Conservation (phyloP, 2,888 invertebrate species). For the Eurytoma californica region DNA sequence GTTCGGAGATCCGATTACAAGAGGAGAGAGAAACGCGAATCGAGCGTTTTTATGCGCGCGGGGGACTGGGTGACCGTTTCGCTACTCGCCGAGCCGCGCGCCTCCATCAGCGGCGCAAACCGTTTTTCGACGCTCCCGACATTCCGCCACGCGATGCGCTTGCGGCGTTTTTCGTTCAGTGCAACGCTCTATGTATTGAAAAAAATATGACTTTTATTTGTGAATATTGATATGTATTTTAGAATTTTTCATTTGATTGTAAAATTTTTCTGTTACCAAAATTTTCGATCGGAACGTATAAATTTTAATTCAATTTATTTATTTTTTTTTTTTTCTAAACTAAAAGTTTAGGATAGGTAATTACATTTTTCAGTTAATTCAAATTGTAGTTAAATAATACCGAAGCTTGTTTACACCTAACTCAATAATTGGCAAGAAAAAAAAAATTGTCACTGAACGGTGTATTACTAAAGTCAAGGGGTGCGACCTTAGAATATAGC, state of each 20-base stretch:
- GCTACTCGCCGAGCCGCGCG: conserved; percentile 34
- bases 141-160: not conserved
- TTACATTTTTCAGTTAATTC: no score
- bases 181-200: not conserved
- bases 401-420: no score
- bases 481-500: not conserved
- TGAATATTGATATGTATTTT: no score
- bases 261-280: no score
- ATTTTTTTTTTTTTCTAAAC: no score
- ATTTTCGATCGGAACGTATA: no score
- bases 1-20: conserved; percentile 72
- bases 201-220: not conserved
- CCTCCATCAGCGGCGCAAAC: conserved; percentile 12
- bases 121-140: conserved; percentile 30
- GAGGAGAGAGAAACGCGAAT: conserved; percentile 63
- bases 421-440: no score
- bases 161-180: conserved; percentile 8
- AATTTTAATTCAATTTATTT: no score
- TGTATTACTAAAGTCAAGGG: not conserved
- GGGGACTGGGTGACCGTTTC: not conserved
- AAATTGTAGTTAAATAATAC: no score
- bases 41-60: conserved; percentile 60
- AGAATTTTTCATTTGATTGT: no score
- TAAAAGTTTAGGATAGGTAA: no score
- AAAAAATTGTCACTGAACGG: not conserved